Percentiles rank a stretch among this genome's conserved stretches.
phyloP scores from a whole-genome alignment of 30 jellyfish, hydroid and myxozoan species.

The Hydractinia symbiolongicarpus region DNA sequence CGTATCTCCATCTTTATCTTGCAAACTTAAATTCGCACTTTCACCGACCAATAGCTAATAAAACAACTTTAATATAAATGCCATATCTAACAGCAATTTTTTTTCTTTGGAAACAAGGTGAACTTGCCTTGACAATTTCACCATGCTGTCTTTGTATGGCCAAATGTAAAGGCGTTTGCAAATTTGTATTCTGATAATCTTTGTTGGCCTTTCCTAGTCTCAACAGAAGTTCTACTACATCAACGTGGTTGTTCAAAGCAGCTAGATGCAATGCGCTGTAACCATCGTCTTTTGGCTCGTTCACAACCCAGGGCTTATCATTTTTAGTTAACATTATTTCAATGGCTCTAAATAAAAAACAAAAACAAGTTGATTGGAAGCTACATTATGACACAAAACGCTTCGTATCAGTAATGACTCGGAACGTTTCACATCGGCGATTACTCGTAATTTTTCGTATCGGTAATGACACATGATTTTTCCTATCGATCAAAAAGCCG shows the following conservation, averaged over 20 bases:
- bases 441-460: too few relatives aligned
- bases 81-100: neutral
- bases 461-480: too few relatives aligned
- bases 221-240: conserved; percentile 73
- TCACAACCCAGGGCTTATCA: conserved; percentile 71
- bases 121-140: conserved; percentile 65
- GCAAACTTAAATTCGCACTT: conserved; percentile 68
- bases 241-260: conserved; percentile 80
- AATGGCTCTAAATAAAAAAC: conserved; percentile 46
- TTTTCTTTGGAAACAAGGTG: neutral
- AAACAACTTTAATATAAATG: neutral
- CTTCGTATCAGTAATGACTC: neutral
- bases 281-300: conserved; percentile 95
- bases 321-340: conserved; percentile 58
- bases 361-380: neutral
- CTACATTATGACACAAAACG: neutral
- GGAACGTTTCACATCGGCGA: neutral
- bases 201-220: conserved; percentile 73
- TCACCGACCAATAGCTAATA: conserved; percentile 71
- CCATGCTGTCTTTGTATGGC: conserved; percentile 89
- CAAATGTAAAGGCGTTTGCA: conserved; percentile 83
- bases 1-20: conserved; percentile 91
- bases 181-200: conserved; percentile 60
- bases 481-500: too few relatives aligned
- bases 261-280: conserved; percentile 88